Conservation (phyloP, 2,888 invertebrate genomes). For the Thymelicus lineola region DNA sequence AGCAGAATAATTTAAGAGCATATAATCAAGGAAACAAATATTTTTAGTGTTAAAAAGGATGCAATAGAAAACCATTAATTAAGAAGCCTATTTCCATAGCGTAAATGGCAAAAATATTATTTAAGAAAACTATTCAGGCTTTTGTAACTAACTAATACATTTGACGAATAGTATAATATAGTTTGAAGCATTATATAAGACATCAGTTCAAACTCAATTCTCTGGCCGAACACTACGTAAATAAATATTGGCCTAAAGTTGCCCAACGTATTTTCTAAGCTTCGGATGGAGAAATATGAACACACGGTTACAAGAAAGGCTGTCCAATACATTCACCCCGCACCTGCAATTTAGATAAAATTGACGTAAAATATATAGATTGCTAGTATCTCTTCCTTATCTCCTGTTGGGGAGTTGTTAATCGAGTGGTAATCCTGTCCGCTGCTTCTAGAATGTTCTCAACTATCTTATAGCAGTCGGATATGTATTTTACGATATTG, state of each 20-base stretch:
- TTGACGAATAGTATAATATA: too few relatives aligned
- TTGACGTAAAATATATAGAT: slow-evolving; percentile 52
- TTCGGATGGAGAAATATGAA: slow-evolving; percentile 33
- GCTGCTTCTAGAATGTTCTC: slow-evolving; percentile 46
- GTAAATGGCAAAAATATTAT: too few relatives aligned
- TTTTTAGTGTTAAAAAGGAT: too few relatives aligned
- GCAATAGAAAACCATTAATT: too few relatives aligned
- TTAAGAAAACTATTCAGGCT: too few relatives aligned
- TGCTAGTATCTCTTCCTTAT: slow-evolving; percentile 49
- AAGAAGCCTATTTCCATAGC: too few relatives aligned
- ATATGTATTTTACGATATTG: slow-evolving; percentile 40
- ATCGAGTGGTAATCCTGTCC: slow-evolving; percentile 44
- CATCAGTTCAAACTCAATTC: background rate
- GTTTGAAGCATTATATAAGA: too few relatives aligned
- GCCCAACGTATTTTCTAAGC: slow-evolving; percentile 3
- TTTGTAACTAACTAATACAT: too few relatives aligned
- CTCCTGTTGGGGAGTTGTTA: slow-evolving; percentile 39
- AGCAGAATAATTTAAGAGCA: too few relatives aligned
- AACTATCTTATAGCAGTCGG: slow-evolving; percentile 46
- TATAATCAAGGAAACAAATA: too few relatives aligned
- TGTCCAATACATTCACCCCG: slow-evolving; percentile 46
- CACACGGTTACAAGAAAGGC: slow-evolving; percentile 48
- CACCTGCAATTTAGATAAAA: slow-evolving; percentile 52
- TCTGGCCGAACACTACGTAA: slow-evolving; percentile 8
- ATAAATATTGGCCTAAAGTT: slow-evolving; percentile 6